A percentile compares a stretch with the other conserved stretches of the same genome.
Evolutionary conservation across 1,140 invertebrate species (phyloP).

Genomic region (Heterodera schachtii): DNA sequence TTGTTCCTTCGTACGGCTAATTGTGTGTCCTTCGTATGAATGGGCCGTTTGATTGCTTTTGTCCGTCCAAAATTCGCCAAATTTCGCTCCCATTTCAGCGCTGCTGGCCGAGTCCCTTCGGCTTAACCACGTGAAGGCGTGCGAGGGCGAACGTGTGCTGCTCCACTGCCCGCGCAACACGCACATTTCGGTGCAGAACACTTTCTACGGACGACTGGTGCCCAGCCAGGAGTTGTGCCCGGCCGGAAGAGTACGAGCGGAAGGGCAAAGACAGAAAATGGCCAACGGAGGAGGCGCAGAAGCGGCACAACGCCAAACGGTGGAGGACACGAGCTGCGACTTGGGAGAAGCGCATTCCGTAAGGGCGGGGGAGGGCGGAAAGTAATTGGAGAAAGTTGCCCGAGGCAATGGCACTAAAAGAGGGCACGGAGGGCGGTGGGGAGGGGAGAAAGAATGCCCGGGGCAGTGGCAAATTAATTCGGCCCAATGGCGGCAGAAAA

Average conservation of each 20-base stretch:
- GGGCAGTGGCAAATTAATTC: slow-evolving; percentile 20
- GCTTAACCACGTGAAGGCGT: slow-evolving; percentile 52
- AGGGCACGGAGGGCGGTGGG: not conserved
- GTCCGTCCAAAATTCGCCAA: not conserved
- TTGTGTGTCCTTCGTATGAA: not conserved
- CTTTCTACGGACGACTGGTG: slow-evolving; percentile 55
- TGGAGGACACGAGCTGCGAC: slow-evolving; percentile 56
- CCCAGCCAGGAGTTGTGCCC: slow-evolving; percentile 52
- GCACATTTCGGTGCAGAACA: slow-evolving; percentile 51
- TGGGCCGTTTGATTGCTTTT: slow-evolving; percentile 6
- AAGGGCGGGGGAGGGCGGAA: slow-evolving; percentile 23
- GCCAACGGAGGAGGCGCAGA: slow-evolving; percentile 10
- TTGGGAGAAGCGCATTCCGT: slow-evolving; percentile 50
- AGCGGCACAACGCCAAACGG: not conserved
- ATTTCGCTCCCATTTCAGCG: slow-evolving; percentile 41
- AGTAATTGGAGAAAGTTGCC: slow-evolving; percentile 7
- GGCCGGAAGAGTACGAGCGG: not conserved
- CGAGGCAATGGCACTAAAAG: slow-evolving; percentile 7
- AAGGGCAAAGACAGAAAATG: not conserved
- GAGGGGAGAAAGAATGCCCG: not conserved
- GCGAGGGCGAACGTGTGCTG: slow-evolving; percentile 48
- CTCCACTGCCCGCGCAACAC: slow-evolving; percentile 56
- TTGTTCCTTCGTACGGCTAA: too few relatives aligned
- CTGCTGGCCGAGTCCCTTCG: slow-evolving; percentile 49
- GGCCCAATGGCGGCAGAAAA: slow-evolving; percentile 1